Evolutionary conservation across 2,797 vertebrate species (phyloP), one percentile per base, ranked within the genome.

Genomic region (Scleropages formosus): DNA sequence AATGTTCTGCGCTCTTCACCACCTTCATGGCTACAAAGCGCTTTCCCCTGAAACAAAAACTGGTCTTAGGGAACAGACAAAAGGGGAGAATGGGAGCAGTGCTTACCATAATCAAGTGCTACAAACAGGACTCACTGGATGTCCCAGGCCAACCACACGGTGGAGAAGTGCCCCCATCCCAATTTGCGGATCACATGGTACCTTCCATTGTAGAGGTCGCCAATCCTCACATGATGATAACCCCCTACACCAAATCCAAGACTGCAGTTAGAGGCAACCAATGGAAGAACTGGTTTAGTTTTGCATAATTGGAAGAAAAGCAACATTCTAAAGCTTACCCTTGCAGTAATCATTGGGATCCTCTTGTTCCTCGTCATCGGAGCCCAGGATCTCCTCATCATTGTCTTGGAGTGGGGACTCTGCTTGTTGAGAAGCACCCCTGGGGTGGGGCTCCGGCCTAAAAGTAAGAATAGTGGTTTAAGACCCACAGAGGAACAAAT

Each of bases 131-230:
- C 96, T 93, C 89, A 98, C 97, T 98, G 96, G 84, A 96, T 94
- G 84, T 99, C 97, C 97, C 96, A 98, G 49, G 95, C 96, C 78
- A 99, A 87, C 97, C 97, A 99, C 81, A 99, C 97, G 0, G 97
- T 99, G 80, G 97, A 99, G 89, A 99, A 99, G 88, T 99, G 97
- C 24, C 97, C 96, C 97, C 97, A 99, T 83, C 97, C 97, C 76
- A 99, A 92, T 76, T 99, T 99, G 49, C 97, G 93, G 84, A 99
- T 98, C 74, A 99, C 96, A 22, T 98, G 97, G 84, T 99, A 99
- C 58, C 95, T 89, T 0, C 93, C 93, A 11, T 94, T 96, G 79
- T 97, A 99, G 8, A 98, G 90, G 88, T 99, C 97, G 46, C 96
- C 97, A 3, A 98, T 98, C 88, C 96, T 98, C 82, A 99, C 96